Evolutionary conservation across 1,140 invertebrate species (phyloP).

Genomic region (Helicoverpa zea): DNA sequence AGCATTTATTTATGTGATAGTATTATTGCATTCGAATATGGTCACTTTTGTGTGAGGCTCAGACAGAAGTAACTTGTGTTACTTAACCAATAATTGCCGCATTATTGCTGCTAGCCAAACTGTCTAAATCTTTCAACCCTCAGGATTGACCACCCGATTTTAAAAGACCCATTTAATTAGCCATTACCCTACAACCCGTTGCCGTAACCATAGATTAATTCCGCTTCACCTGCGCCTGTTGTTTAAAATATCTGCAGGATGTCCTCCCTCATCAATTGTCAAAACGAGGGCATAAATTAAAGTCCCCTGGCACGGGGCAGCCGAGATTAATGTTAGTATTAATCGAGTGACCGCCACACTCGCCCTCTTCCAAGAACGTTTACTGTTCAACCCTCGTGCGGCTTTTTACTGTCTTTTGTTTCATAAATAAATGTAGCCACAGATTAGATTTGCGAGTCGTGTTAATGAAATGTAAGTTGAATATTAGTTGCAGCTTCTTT

Average conservation of each 20-base stretch:
- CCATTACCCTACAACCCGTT: neutral
- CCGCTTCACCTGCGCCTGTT: slow-evolving; percentile 48
- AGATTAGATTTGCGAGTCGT: slow-evolving; percentile 16
- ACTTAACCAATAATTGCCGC: no score
- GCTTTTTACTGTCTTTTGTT: slow-evolving; percentile 42
- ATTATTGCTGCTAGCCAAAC: no score
- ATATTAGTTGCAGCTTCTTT: neutral
- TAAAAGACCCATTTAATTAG: no score
- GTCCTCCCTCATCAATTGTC: slow-evolving; percentile 81
- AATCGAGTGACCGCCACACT: slow-evolving; percentile 82
- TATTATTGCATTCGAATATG: no score
- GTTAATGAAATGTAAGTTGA: slow-evolving; percentile 17
- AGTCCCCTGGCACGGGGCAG: slow-evolving; percentile 64
- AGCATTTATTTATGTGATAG: no score
- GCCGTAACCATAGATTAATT: slow-evolving; percentile 45
- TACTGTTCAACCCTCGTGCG: slow-evolving; percentile 32
- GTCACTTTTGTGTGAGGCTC: no score
- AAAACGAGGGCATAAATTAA: slow-evolving; percentile 84
- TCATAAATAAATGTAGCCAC: slow-evolving; percentile 21
- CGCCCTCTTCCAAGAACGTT: slow-evolving; percentile 46
- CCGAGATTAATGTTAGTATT: slow-evolving; percentile 84
- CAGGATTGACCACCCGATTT: no score
- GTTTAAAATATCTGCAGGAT: slow-evolving; percentile 66
- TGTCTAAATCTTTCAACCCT: no score
- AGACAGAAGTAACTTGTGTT: no score